Base-by-base conservation (phyloP, 1,140 invertebrate genomes). In the Sycophila sp. region DNA sequence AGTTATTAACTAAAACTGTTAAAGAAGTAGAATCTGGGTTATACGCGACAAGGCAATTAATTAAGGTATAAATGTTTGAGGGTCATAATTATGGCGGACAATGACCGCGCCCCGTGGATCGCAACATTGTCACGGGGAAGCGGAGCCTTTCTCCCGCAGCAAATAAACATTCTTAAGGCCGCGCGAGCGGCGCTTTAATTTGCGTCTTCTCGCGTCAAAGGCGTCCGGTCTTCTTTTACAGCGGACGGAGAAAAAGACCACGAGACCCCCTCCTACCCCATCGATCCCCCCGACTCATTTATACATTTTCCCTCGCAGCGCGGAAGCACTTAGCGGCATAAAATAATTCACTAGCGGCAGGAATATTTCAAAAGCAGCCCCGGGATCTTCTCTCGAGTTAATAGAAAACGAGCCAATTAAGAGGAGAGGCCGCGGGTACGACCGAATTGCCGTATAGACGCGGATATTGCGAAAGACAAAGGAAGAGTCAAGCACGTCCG, bases 341-440 rank as follows among this genome's bases (percentile, higher is more conserved):
- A 58, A 62, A 69, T 69, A 62, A 62, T 62, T 68, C 32, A 38
- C 34, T 26, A 53, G 17, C 32, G 2, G 22, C 13, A 2, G 28
- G 42, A 5, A 30, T 32, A 38, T 59, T 68, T 59, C 17, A 59
- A 68, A 59, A 59, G 42, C 42, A 49, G 4, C 11, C 0, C 7
- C 10, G 49, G 32, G 11, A 58, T 58, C 15, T 58, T 24, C 30
- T 15, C 36, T 24, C 59, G 19, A 24, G 30, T 64, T 64, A 64
- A 64, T 64, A 53, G 53, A 34, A 47, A 58, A 47, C 30, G 22
- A 69, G 40, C 56, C 32, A 69, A 51, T 69, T 69, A 69, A 51
- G n/a, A 69, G 8, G 22, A 22, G 24, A 51, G 19, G 0, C n/a
- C 51, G n/a, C 51, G 45, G n/a, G n/a, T 8, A 51, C 26, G 2